phyloP scores from a whole-genome alignment of 1,140 invertebrate species.

The Linepithema humile region DNA sequence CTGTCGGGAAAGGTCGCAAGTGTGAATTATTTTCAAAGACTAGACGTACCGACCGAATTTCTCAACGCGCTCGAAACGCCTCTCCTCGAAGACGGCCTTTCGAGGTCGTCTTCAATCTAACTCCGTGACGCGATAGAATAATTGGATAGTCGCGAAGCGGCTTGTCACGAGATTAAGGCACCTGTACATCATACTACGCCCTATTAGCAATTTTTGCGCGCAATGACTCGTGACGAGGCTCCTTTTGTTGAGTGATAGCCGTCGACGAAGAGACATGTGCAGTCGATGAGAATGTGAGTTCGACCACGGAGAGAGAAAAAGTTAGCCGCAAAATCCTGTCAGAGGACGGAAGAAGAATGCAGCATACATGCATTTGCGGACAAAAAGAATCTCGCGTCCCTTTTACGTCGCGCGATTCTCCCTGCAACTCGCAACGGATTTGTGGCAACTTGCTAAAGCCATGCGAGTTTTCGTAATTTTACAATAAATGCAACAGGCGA shows the following conservation, averaged over 20 bases:
- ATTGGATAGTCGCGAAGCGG: constrained; percentile 51
- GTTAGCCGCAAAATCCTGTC: not conserved
- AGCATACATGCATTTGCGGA: not conserved
- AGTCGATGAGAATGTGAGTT: not conserved
- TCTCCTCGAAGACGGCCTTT: constrained; percentile 41
- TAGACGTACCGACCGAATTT: constrained; percentile 17
- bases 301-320: not conserved
- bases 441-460: not conserved
- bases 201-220: constrained; percentile 55
- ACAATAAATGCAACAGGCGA: not conserved
- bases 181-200: constrained; percentile 34
- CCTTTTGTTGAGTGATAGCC: constrained; percentile 32
- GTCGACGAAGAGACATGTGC: constrained; percentile 6
- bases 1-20: not conserved
- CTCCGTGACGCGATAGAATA: constrained; percentile 50
- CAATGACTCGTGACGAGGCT: constrained; percentile 53
- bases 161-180: constrained; percentile 48
- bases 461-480: not conserved
- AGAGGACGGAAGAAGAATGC: constrained; percentile 15
- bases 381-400: not conserved
- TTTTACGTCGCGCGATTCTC: not conserved
- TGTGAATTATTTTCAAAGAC: constrained; percentile 30
- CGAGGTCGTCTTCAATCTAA: constrained; percentile 42
- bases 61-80: not conserved
- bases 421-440: not conserved